Evolutionary conservation across 2,797 vertebrate genomes (phyloP), one percentile per base, ranked within the genome.

Genomic region (Helarctos malayanus): DNA sequence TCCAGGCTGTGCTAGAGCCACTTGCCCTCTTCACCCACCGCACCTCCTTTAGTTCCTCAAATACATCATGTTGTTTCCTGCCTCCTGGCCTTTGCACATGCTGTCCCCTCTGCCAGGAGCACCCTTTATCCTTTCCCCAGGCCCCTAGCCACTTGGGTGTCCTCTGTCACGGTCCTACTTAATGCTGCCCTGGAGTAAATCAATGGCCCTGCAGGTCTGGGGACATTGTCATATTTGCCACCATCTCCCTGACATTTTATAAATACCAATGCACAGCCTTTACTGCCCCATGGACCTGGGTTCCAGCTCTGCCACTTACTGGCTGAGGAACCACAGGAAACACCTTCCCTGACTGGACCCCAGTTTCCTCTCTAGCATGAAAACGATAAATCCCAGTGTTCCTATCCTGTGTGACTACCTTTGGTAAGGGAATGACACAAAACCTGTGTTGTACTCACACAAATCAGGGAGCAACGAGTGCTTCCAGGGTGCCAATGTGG

Each of bases 181-280:
- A 35, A 35, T 41, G 56, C 81, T 82, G 81, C 92, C 86, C 49
- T 45, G n/a, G 69, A 83, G 32, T 41, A 86, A 92, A 65, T 9
- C 35, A 59, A 73, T 13, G 19, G 57, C 63, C 57, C n/a, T 23
- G 21, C 1, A 32, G 49, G 45, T 45, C 12, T 32, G 23, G 65
- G 35, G 57, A 63, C 35, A 35, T 19, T 38, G 69, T 35, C 76
- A 45, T 35, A 45, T 69, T 85, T 7, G 4, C 35, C 9, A n/a
- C 19, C 54, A 68, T 23, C 32, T 84, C 41, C 82, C 75, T 65
- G 35, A 41, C 5, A 47, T 9, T 47, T 69, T 25, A 49, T 35
- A 68, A 65, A 93, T 45, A 57, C 13, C 29, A 79, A 88, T 68
- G 16, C 45, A 32, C 38, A 89, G 12, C 18, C 19, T 91, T 54